A percentile compares a stretch with the other conserved stretches of the same genome.
These are phyloP conservation scores for Cydia pomonella DNA, from an alignment of 1,140 invertebrate species.

Conservation along the genomic window DNA sequence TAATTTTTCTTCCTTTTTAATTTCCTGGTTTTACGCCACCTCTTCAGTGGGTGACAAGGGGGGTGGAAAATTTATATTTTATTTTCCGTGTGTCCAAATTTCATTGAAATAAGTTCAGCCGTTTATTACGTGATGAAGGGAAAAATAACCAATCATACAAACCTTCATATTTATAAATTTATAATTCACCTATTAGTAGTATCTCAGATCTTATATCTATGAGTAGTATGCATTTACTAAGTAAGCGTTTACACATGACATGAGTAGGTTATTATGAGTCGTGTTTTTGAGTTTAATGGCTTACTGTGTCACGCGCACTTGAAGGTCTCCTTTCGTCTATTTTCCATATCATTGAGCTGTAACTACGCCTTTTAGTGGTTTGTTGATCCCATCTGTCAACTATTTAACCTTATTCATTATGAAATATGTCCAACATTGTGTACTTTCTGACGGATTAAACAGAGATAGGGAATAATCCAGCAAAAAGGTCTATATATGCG, in stretches of 20 bases:
- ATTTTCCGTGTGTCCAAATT: too few relatives aligned
- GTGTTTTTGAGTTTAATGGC: not conserved
- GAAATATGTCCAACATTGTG: not conserved
- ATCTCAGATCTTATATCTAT: too few relatives aligned
- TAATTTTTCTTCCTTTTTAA: too few relatives aligned
- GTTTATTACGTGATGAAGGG: too few relatives aligned
- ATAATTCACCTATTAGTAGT: too few relatives aligned
- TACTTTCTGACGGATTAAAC: not conserved
- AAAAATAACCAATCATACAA: not conserved
- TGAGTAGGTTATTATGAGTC: not conserved
- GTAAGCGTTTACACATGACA: not conserved
- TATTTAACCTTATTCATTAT: slow-evolving; percentile 2
- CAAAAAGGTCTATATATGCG: too few relatives aligned
- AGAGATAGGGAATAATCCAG: too few relatives aligned
- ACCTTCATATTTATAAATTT: not conserved
- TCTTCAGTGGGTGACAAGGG: too few relatives aligned
- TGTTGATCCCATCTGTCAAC: not conserved
- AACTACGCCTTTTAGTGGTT: not conserved
- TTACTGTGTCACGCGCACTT: not conserved
- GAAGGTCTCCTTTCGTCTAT: not conserved
- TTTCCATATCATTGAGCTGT: not conserved
- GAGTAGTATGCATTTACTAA: too few relatives aligned
- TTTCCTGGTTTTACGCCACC: too few relatives aligned
- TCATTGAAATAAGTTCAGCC: not conserved
- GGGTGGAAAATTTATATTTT: too few relatives aligned